phyloP scores from a whole-genome alignment of 1,140 invertebrate species.

The Sitobion miscanthi region DNA sequence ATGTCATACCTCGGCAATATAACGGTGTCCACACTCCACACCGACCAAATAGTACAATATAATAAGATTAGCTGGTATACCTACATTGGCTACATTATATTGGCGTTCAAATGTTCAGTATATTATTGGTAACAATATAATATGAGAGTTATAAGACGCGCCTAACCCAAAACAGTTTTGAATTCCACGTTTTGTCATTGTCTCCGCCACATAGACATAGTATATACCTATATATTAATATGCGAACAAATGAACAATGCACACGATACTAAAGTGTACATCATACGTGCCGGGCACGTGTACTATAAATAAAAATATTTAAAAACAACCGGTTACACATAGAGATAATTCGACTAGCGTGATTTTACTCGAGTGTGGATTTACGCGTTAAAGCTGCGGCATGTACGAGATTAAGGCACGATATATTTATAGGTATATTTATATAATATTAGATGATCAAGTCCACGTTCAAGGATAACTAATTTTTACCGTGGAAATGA shows the following conservation, averaged over 20 bases:
- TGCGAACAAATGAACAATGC: not conserved
- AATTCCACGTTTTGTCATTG: slow-evolving; percentile 19
- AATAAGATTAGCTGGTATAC: not conserved
- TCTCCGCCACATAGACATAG: not conserved
- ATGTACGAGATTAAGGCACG: not conserved
- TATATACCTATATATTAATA: not conserved
- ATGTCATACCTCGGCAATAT: not conserved
- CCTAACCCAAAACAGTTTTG: not conserved
- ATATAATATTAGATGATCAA: not conserved
- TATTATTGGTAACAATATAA: not conserved
- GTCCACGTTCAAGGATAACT: not conserved
- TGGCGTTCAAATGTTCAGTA: not conserved
- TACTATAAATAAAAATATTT: not conserved
- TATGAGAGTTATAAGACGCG: not conserved
- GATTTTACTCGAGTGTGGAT: not conserved
- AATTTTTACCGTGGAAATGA: not conserved
- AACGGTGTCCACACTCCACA: not conserved
- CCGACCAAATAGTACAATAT: not conserved
- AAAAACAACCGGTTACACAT: not conserved
- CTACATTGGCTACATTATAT: not conserved
- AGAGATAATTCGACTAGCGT: not conserved
- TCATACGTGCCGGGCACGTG: slow-evolving; percentile 12
- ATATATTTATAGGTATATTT: not conserved
- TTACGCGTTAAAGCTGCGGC: not conserved
- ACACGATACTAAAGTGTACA: not conserved